phyloP scores from a whole-genome alignment of 1,140 invertebrate species.

The Theocolax elegans region DNA sequence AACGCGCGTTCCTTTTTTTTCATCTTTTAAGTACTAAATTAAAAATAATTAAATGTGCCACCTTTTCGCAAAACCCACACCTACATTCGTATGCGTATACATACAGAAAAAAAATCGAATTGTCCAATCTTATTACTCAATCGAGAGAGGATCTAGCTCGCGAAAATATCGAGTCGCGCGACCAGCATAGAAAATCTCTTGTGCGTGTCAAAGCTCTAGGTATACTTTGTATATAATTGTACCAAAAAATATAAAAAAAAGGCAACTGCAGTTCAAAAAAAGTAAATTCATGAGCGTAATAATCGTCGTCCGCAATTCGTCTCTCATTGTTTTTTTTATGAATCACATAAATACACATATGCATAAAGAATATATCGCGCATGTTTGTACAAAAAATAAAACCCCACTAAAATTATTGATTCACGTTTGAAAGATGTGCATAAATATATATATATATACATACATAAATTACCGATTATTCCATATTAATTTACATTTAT shows the following conservation, averaged over 20 bases:
- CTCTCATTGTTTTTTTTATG: conserved; percentile 19
- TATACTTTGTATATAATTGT: conserved; percentile 54
- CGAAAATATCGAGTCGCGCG: neutral
- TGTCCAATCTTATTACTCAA: conserved; percentile 1
- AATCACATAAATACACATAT: too few relatives aligned
- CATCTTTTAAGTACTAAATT: too few relatives aligned
- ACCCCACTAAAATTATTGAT: conserved; percentile 1
- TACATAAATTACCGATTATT: conserved; percentile 17
- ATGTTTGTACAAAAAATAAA: conserved; percentile 36
- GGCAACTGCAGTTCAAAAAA: neutral
- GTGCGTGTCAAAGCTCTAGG: conserved; percentile 38
- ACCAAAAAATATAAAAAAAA: conserved; percentile 40
- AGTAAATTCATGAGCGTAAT: conserved; percentile 26
- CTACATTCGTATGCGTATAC: too few relatives aligned
- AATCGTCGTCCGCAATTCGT: conserved; percentile 23
- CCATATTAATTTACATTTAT: conserved; percentile 25
- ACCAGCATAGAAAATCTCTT: conserved; percentile 28
- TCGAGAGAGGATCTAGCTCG: neutral
- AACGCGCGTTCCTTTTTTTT: too few relatives aligned
- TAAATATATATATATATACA: conserved; percentile 5
- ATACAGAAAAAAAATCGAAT: too few relatives aligned
- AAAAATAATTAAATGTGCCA: conserved; percentile 25
- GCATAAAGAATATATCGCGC: neutral
- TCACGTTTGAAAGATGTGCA: neutral
- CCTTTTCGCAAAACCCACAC: conserved; percentile 6